Evolutionary conservation across 1,140 invertebrate species (phyloP).

Genomic region (Lethrus apterus): DNA sequence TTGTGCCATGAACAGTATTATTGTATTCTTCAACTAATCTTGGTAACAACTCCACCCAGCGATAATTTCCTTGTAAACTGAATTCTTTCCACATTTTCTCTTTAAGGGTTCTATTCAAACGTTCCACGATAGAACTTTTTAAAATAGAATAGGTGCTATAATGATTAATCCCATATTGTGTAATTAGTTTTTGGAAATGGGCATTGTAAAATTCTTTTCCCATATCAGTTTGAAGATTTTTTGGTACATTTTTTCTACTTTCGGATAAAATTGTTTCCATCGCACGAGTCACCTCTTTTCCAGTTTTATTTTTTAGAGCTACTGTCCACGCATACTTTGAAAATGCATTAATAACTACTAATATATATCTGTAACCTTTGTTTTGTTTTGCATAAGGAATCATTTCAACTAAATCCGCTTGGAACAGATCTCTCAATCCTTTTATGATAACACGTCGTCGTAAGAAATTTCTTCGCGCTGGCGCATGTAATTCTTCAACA

Average conservation of each 20-base stretch:
- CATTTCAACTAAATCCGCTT: constrained; percentile 28
- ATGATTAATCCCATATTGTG: constrained; percentile 15
- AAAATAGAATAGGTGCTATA: constrained; percentile 15
- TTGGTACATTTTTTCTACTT: constrained; percentile 3
- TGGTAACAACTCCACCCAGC: too few species aligned
- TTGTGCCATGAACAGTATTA: too few species aligned
- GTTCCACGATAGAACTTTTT: too few species aligned
- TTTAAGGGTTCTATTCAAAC: too few species aligned
- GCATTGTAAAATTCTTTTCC: constrained; percentile 20
- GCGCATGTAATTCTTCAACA: constrained; percentile 38
- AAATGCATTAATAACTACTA: constrained; percentile 35
- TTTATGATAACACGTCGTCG: constrained; percentile 34
- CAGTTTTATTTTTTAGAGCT: constrained; percentile 33
- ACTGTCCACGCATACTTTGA: constrained; percentile 33
- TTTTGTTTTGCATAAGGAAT: constrained; percentile 24
- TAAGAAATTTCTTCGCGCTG: constrained; percentile 36
- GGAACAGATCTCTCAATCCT: constrained; percentile 27
- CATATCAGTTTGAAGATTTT: constrained; percentile 16
- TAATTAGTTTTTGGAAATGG: constrained; percentile 12
- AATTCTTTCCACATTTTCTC: too few species aligned
- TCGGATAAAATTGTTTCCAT: constrained; percentile 19
- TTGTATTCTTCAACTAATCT: too few species aligned
- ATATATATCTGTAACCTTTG: constrained; percentile 29
- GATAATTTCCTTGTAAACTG: not conserved
- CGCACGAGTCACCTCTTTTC: constrained; percentile 22